Conservation (phyloP, 2,113 vertebrate genomes). For the Coregonus clupeaformis region DNA sequence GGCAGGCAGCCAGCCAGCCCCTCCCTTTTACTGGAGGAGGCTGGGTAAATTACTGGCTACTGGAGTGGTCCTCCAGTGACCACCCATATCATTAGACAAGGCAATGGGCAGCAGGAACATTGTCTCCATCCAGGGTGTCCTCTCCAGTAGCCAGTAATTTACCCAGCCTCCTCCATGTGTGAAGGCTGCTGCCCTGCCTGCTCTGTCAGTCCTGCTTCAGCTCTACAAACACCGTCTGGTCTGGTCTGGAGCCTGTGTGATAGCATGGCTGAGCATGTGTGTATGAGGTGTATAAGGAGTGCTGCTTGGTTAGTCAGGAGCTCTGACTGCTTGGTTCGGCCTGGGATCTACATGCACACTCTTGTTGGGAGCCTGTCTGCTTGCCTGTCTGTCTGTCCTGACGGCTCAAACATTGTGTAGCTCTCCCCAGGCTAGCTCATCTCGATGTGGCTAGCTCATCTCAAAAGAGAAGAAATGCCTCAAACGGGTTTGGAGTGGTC, state of each 20-base stretch:
- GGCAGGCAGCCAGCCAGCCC: constrained; percentile 20
- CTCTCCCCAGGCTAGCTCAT: constrained; percentile 5
- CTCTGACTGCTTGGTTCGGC: constrained; percentile 4
- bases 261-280: constrained; percentile 42
- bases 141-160: constrained; percentile 58
- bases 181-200: constrained; percentile 54
- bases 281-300: constrained; percentile 23
- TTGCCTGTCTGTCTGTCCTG: not conserved
- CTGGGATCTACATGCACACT: constrained; percentile 29
- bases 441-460: not conserved
- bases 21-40: too few species aligned
- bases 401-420: not conserved
- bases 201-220: constrained; percentile 46
- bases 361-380: constrained; percentile 9
- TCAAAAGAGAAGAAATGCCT: constrained; percentile 6
- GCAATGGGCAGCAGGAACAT: constrained; percentile 39
- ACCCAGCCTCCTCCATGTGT: constrained; percentile 33
- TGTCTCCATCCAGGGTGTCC: constrained; percentile 39
- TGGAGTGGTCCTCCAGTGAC: constrained; percentile 32
- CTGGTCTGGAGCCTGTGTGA: constrained; percentile 17
- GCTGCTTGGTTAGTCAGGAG: constrained; percentile 51
- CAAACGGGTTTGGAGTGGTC: not conserved
- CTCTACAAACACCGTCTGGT: constrained; percentile 2
- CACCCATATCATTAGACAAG: constrained; percentile 35
- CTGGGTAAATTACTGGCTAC: too few species aligned